phyloP scores from a whole-genome alignment of 1,140 invertebrate genomes.

The Philotrypesis tridentata region DNA sequence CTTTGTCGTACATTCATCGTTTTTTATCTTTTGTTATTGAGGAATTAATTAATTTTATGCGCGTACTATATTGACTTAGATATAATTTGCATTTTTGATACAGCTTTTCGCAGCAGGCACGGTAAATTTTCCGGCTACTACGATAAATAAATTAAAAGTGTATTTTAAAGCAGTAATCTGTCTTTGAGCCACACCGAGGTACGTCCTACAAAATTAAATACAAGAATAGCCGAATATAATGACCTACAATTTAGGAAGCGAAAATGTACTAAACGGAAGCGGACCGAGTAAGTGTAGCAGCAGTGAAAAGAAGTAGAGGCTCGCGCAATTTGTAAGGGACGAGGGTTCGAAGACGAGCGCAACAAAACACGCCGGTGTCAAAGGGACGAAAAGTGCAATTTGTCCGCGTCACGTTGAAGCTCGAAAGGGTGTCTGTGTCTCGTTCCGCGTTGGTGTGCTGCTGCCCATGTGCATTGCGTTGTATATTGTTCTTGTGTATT shows the following conservation, averaged over 20 bases:
- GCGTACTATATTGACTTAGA: no score
- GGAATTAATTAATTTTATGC: no score
- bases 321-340: not conserved
- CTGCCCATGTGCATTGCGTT: no score
- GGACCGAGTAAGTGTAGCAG: not conserved
- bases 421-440: slow-evolving; percentile 28
- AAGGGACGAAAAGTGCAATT: slow-evolving; percentile 59
- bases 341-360: not conserved
- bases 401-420: slow-evolving; percentile 62
- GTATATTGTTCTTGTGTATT: slow-evolving; percentile 31
- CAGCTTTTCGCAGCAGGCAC: no score
- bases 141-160: no score
- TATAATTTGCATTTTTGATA: no score
- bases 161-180: not conserved
- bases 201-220: not conserved
- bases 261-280: not conserved
- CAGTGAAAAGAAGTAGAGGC: not conserved
- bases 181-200: not conserved
- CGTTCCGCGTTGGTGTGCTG: slow-evolving; percentile 33
- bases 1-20: not conserved
- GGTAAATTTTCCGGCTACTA: no score
- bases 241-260: not conserved
- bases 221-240: not conserved
- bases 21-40: no score
- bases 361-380: not conserved